Evolutionary conservation across 2,888 invertebrate species (phyloP), one percentile per base, ranked within the genome.

Genomic region (Ochlodes sylvanus): DNA sequence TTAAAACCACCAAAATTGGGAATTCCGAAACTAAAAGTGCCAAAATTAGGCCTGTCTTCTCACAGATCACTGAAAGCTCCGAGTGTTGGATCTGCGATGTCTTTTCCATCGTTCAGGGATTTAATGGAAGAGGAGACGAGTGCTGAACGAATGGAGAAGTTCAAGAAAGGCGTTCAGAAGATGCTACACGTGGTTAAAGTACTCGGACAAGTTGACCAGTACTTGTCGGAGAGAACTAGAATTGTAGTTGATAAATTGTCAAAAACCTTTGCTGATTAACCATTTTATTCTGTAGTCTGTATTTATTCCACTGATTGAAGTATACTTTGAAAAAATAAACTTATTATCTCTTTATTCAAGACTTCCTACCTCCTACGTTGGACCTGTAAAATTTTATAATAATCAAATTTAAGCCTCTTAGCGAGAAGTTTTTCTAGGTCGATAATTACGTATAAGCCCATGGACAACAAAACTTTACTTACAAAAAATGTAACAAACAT

Each of bases 151-250:
- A 86, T 92, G 87, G 90, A 90, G 69, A 86, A 79, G 57, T 88
- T 93, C 68, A 92, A 91, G 74, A 93, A 90, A 71, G 91, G 89
- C 0, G 83, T 93, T 0, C 88, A 90, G 73, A 92, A 90, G 75
- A 84, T 93, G 88, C 71, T 92, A 5, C 87, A 89, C 47, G 82
- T 91, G 1, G 92, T 92, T 1, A 92, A 90, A 76, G 88, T 92
- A 15, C 73, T 93, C 27, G 88, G 90, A 0, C 86, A 90, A 74
- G 85, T 93, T 32, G 92, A 92, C 54, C 85, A 87, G 69, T 93
- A 92, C 69, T 54, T 93, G 44, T 90, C 93, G 0, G 91, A 92
- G 52, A 81, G 93, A 70, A 88, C 88, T 9, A 77, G 91, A 47
- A 89, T 91, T 63, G 77, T 93, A 19, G 81, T 92, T 9, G 92